Base-by-base conservation (phyloP, 2,797 vertebrate species). In the Hemitrygon akajei region DNA sequence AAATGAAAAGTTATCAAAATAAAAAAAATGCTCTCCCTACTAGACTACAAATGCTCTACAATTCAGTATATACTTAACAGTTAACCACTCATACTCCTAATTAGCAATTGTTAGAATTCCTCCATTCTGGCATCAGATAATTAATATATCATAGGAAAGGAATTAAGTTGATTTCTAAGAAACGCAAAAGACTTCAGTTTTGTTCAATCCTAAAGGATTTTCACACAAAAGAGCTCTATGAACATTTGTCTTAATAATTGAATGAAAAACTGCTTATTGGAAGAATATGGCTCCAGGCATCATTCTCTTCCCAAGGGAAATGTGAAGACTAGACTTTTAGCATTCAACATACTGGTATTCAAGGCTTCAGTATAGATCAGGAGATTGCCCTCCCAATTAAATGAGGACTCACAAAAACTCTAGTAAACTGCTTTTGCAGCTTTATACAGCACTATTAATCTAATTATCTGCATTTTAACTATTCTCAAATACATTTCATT, bases 201-300 rank as follows among this genome's bases (percentile, higher is more conserved):
- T 69, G n/a, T 69, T 69, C 60, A 22, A 89, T 69, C 2, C 86
- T 69, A 63, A 89, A 89, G 86, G 86, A 9, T 89, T 69, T 89
- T 69, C 60, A 69, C 60, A 89, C 86, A 89, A 89, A 89, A 89
- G 60, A 69, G n/a, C 63, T 69, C 86, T 20, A 37, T 37, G 86
- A 89, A 34, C n/a, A 89, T 89, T 69, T 89, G 86, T 69, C 86
- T 89, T 37, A 69, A 34, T 89, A 89, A 89, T 69, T 89, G 86
- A 89, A 89, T 69, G 86, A 37, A 40, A 87, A 89, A 89, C 63
- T 37, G 30, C 86, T 89, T 69, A 89, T 89, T 66, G 66, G 86
- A 69, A 66, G 63, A 14, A 69, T 69, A 89, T 69, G 86, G 63
- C 86, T 69, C 60, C 66, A 89, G 63, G 86, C 60, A 89, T 63